Conservation (phyloP, 2,113 vertebrate genomes). For the Hucho hucho region DNA sequence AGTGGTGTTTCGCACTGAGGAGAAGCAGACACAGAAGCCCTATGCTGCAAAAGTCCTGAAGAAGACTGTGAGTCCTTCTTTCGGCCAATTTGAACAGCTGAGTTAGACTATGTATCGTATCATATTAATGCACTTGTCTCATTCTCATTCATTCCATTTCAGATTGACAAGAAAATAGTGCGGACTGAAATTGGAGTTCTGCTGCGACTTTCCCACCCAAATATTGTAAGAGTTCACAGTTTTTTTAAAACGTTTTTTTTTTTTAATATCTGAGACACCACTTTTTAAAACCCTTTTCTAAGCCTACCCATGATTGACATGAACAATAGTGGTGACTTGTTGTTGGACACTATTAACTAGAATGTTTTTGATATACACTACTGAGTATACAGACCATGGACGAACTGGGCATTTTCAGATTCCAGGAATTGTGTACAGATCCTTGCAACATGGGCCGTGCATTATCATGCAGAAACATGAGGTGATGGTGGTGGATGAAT, state of each 20-base stretch:
- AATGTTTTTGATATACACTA: not conserved
- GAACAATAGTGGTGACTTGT: not conserved
- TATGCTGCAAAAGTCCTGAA: constrained; percentile 85
- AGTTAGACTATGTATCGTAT: not conserved
- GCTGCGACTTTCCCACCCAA: constrained; percentile 84
- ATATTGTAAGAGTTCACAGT: constrained; percentile 77
- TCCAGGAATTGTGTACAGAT: too few relatives aligned
- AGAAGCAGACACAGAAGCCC: constrained; percentile 79
- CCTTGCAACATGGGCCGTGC: too few relatives aligned
- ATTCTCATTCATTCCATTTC: constrained; percentile 25
- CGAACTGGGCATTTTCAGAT: too few relatives aligned
- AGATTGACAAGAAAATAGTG: constrained; percentile 90
- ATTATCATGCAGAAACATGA: too few relatives aligned
- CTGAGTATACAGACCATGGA: too few relatives aligned
- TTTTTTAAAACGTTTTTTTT: too few relatives aligned
- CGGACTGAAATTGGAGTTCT: constrained; percentile 87
- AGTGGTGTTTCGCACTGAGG: constrained; percentile 83
- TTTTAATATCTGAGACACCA: not conserved
- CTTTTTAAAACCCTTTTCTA: not conserved
- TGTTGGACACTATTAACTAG: not conserved
- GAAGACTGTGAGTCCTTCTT: constrained; percentile 79
- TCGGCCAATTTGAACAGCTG: not conserved
- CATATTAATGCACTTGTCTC: not conserved
- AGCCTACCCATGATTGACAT: not conserved
- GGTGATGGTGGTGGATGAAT: too few relatives aligned